phyloP scores from a whole-genome alignment of 2,888 invertebrate species.

The Apocheima hispidaria region DNA sequence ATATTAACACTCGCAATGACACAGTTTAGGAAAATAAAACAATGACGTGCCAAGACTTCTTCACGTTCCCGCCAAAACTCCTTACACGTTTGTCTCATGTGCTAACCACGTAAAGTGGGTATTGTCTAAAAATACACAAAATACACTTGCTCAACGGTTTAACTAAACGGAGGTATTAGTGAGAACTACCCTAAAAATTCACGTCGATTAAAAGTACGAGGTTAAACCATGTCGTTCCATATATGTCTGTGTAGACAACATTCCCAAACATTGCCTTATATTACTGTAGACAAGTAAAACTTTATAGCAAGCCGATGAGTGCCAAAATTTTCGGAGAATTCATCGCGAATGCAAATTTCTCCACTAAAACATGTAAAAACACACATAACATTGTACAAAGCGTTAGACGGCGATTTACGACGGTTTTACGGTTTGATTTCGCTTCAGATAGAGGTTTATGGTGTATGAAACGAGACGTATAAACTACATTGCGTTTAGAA shows the following conservation, averaged over 20 bases:
- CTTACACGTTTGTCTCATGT: no score
- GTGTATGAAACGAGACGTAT: slow-evolving; percentile 42
- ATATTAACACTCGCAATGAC: no score
- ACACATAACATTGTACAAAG: slow-evolving; percentile 47
- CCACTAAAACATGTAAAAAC: slow-evolving; percentile 41
- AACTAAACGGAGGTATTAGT: no score
- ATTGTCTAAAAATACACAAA: no score
- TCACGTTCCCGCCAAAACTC: no score
- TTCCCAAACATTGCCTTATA: neutral
- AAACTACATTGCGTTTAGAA: slow-evolving; percentile 39
- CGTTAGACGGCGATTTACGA: slow-evolving; percentile 53
- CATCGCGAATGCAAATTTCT: slow-evolving; percentile 40
- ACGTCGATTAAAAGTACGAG: neutral
- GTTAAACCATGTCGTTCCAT: neutral
- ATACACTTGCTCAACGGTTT: no score
- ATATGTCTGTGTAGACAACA: neutral
- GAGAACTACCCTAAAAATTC: no score
- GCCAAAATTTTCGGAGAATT: slow-evolving; percentile 27
- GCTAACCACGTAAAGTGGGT: no score
- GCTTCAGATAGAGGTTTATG: slow-evolving; percentile 57
- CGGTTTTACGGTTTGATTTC: slow-evolving; percentile 58
- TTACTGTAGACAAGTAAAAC: slow-evolving; percentile 9
- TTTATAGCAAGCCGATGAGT: slow-evolving; percentile 15
- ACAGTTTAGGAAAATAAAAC: no score
- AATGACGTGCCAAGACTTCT: no score